Evolutionary conservation across 1,140 invertebrate genomes (phyloP).

Genomic region (Pomacea maculata): DNA sequence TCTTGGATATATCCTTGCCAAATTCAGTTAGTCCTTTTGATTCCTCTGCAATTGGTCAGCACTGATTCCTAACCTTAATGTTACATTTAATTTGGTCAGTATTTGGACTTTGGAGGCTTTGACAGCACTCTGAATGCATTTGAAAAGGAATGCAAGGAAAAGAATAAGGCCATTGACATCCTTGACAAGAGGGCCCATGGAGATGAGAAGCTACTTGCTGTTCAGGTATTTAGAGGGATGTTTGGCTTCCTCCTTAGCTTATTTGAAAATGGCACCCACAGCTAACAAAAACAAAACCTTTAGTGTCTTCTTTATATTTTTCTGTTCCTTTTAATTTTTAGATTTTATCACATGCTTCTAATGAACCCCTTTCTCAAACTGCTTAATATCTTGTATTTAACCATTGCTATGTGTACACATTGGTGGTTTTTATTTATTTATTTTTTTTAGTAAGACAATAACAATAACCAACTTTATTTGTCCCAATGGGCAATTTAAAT

Average conservation of each 20-base stretch:
- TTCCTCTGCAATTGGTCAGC: not conserved
- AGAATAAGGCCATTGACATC: constrained; percentile 58
- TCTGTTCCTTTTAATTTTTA: no score
- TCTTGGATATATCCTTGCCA: no score
- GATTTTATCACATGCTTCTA: not conserved
- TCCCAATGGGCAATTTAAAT: no score
- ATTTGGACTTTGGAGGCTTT: constrained; percentile 61
- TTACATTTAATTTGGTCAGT: constrained; percentile 50
- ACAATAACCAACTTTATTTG: no score
- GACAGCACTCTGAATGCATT: constrained; percentile 56
- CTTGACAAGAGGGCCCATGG: constrained; percentile 37
- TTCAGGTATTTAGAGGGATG: constrained; percentile 39
- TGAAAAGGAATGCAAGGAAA: constrained; percentile 62
- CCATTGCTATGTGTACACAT: no score
- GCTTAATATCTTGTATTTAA: not conserved
- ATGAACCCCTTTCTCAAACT: not conserved
- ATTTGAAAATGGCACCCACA: not conserved
- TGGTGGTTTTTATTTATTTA: no score
- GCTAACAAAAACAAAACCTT: no score
- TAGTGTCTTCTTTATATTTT: no score
- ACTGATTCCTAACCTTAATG: not conserved
- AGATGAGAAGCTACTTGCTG: constrained; percentile 44
- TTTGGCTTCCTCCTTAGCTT: not conserved
- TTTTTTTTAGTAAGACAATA: no score
- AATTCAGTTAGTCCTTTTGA: no score